phyloP scores from a whole-genome alignment of 1,140 invertebrate species.

The Sminthurinus signatus region DNA sequence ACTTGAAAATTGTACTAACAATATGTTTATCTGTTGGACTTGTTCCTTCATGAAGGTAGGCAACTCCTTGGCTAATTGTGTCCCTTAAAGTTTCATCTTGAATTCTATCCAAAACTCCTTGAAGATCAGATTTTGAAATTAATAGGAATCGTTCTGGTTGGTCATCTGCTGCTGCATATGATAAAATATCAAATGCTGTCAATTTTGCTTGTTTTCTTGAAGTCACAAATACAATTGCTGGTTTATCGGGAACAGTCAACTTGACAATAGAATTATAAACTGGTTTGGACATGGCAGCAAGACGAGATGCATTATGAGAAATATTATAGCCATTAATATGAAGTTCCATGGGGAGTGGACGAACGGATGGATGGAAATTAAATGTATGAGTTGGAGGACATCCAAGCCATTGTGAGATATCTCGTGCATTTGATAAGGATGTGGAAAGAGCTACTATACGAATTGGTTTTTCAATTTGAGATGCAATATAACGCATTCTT shows the following conservation, averaged over 20 bases:
- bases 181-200: constrained; percentile 91
- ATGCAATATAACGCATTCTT: constrained; percentile 93
- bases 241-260: constrained; percentile 71
- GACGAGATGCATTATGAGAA: constrained; percentile 88
- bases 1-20: constrained; percentile 88
- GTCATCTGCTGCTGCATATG: constrained; percentile 82
- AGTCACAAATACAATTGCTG: constrained; percentile 94
- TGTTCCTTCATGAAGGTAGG: constrained; percentile 94
- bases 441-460: constrained; percentile 92
- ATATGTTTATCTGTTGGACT: constrained; percentile 72
- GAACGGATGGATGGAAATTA: constrained; percentile 97
- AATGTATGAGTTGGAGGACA: constrained; percentile 87
- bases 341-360: constrained; percentile 88
- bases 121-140: constrained; percentile 66
- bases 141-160: constrained; percentile 81
- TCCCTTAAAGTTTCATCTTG: constrained; percentile 64
- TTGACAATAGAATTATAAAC: constrained; percentile 90
- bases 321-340: constrained; percentile 96
- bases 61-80: constrained; percentile 86
- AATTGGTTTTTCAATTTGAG: constrained; percentile 88
- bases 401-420: constrained; percentile 94
- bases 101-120: constrained; percentile 37
- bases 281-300: constrained; percentile 96
- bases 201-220: constrained; percentile 86
- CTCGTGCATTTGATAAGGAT: constrained; percentile 89